phyloP scores from a whole-genome alignment of 2,113 vertebrate species.

The Hypanus sabinus region DNA sequence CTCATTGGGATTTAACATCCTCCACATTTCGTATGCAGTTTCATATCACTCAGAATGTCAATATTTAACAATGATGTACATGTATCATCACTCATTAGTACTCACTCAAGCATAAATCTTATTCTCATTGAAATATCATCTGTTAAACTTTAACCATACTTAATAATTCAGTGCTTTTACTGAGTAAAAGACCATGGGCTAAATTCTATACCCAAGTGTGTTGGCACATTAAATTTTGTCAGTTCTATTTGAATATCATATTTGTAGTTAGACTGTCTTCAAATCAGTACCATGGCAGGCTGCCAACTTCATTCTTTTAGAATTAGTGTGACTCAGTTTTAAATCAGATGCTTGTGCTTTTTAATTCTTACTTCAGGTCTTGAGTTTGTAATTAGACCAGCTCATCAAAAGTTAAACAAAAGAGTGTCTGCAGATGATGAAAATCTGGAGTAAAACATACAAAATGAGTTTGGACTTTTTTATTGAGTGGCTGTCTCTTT shows the following conservation, averaged over 20 bases:
- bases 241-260: background rate
- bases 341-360: too few species aligned
- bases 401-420: too few species aligned
- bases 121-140: constrained; percentile 27
- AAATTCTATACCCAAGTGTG: background rate
- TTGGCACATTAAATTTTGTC: background rate
- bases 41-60: background rate
- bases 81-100: constrained; percentile 1
- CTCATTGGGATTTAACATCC: background rate
- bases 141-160: background rate
- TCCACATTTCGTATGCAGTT: background rate
- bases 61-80: constrained; percentile 24
- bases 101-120: constrained; percentile 25
- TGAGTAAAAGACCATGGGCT: constrained; percentile 16
- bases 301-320: background rate
- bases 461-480: too few species aligned
- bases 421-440: too few species aligned
- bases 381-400: background rate
- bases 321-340: background rate
- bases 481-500: too few species aligned
- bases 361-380: background rate
- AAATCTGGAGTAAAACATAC: too few species aligned
- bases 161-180: constrained; percentile 21
- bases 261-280: background rate
- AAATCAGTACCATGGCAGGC: background rate